A percentile compares a stretch with the other conserved stretches of the same genome.
Evolutionary conservation across 2,113 vertebrate genomes (phyloP).

Genomic region (Leucopsar rothschildi): DNA sequence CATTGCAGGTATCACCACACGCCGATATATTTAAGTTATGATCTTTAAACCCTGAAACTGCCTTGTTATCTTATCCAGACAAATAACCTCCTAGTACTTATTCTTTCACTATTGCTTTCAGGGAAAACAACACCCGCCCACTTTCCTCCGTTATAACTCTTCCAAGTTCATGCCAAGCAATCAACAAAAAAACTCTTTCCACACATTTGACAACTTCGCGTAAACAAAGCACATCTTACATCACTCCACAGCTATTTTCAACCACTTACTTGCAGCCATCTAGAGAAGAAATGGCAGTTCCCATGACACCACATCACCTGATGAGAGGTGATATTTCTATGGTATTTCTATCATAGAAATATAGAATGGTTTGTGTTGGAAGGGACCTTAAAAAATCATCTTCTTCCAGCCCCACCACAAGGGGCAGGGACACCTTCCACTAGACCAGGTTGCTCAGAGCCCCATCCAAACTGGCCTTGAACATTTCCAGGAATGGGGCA

Average conservation of each 20-base stretch:
- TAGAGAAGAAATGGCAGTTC: background rate
- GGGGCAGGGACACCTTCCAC: background rate
- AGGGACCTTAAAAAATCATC: background rate
- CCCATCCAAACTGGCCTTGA: background rate
- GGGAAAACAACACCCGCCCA: background rate
- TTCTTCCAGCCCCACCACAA: background rate
- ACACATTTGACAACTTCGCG: background rate
- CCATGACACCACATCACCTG: background rate
- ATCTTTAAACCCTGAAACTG: conserved; percentile 9
- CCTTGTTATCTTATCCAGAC: background rate
- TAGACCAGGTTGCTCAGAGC: background rate
- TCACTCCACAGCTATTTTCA: background rate
- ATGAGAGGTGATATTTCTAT: background rate
- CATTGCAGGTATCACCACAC: background rate
- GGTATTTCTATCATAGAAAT: background rate
- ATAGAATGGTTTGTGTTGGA: background rate
- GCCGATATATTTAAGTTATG: background rate
- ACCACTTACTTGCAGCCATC: background rate
- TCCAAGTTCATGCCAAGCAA: background rate
- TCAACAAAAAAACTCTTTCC: background rate
- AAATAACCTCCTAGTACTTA: conserved; percentile 4
- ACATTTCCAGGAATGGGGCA: background rate
- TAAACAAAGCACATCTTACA: background rate
- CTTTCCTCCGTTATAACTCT: background rate
- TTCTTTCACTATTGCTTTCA: conserved; percentile 1